phyloP scores from a whole-genome alignment of 1,140 invertebrate species.

The Apocrypta bakeri region DNA sequence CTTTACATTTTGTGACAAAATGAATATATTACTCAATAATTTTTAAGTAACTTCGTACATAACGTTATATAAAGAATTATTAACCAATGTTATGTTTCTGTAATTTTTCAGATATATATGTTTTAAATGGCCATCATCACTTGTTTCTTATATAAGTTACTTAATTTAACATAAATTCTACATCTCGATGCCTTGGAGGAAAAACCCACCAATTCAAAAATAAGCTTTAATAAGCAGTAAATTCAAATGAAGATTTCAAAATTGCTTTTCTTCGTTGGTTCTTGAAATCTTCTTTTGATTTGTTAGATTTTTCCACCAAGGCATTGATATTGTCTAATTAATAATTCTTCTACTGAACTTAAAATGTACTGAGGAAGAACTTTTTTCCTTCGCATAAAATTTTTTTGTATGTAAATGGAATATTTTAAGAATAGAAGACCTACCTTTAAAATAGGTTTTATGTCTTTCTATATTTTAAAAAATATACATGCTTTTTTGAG shows the following conservation, averaged over 20 bases:
- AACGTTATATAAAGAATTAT: constrained; percentile 33
- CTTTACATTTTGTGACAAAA: not conserved
- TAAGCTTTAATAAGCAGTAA: too few species aligned
- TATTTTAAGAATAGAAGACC: constrained; percentile 32
- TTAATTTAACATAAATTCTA: constrained; percentile 19
- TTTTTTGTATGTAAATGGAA: constrained; percentile 34
- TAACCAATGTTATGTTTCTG: not conserved
- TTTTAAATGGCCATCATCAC: too few species aligned
- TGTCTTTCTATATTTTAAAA: too few species aligned
- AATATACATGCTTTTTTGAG: not conserved
- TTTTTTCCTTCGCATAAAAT: constrained; percentile 38
- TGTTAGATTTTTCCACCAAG: too few species aligned
- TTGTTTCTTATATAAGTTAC: too few species aligned
- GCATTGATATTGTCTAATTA: too few species aligned
- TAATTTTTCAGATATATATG: constrained; percentile 22
- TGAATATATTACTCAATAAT: constrained; percentile 4
- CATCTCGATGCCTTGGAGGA: too few species aligned
- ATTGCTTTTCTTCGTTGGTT: too few species aligned
- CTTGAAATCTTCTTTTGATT: too few species aligned
- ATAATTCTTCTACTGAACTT: constrained; percentile 32
- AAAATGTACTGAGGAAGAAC: constrained; percentile 2
- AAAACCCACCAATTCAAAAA: too few species aligned
- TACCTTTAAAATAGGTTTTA: too few species aligned
- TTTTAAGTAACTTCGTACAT: not conserved
- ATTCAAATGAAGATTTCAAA: too few species aligned